Conservation (phyloP, 2,888 invertebrate species). For the Bhutanitis thaidina region DNA sequence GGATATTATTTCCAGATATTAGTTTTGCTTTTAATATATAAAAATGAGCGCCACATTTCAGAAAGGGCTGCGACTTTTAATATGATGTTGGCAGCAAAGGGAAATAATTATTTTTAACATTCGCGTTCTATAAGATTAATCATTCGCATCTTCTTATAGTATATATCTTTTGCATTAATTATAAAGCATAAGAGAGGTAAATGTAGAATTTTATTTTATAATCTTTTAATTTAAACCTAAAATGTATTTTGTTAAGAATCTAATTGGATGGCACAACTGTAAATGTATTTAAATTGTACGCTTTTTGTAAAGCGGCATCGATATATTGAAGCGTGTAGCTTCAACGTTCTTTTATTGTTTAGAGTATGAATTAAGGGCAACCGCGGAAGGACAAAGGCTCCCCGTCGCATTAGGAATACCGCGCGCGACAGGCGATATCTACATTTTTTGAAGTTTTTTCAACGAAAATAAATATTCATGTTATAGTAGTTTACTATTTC, state of each 20-base stretch:
- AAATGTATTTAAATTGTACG: slow-evolving; percentile 61
- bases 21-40: too few species aligned
- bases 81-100: too few species aligned
- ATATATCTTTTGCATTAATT: slow-evolving; percentile 50
- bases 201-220: slow-evolving; percentile 56
- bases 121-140: background rate
- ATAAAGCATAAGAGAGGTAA: slow-evolving; percentile 57
- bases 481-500: slow-evolving; percentile 68
- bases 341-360: slow-evolving; percentile 50
- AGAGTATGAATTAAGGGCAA: slow-evolving; percentile 69
- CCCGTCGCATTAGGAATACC: slow-evolving; percentile 41
- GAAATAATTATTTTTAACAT: background rate
- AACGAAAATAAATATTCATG: slow-evolving; percentile 64
- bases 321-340: slow-evolving; percentile 58
- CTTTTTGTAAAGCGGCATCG: slow-evolving; percentile 58
- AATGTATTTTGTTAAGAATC: slow-evolving; percentile 66
- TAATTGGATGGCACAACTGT: slow-evolving; percentile 57
- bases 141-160: background rate
- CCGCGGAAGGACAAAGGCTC: slow-evolving; percentile 28
- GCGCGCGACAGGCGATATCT: slow-evolving; percentile 56
- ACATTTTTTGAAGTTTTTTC: slow-evolving; percentile 76
- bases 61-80: too few species aligned
- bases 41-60: too few species aligned
- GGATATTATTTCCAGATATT: too few species aligned
- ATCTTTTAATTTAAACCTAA: slow-evolving; percentile 58